Evolutionary conservation across 2,888 invertebrate species (phyloP), one percentile per base, ranked within the genome.

Genomic region (Elegia similella): DNA sequence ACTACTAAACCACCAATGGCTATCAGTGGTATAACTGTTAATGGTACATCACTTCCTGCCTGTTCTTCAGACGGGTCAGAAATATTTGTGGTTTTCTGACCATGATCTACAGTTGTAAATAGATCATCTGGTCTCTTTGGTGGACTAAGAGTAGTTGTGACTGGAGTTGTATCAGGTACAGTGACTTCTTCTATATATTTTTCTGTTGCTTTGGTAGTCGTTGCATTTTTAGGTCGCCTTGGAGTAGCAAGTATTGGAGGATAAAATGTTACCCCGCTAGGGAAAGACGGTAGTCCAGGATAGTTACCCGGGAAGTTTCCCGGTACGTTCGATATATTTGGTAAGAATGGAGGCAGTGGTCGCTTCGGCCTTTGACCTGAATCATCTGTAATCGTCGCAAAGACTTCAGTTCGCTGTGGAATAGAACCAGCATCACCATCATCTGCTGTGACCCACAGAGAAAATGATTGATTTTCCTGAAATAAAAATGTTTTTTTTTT

Each of bases 21-120:
- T 23, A 95, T 90, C 52, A 96, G 87, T 1, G 96, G 95, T 68
- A 96, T 93, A 52, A 96, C 85, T 46, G 95, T 94, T 63, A 94
- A 87, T 44, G 94, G 90, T 47, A 95, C 82, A 64, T 94, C 94
- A 55, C 85, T 78, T 0, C 82, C 77, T 12, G 88, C 73, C 62
- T 88, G 86, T 6, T 91, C 84, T 38, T 92, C 83, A 55, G 83
- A 70, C 8, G 75, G 68, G 42, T 72, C 72, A 6, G 75, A 67
- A 52, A 65, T 80, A 42, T 75, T 78, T 55, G 73, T 77, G 55
- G 75, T 78, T n/a, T 75, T 75, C 42, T 79, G 72, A 38, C 73
- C 71, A 42, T 66, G 58, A 6, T 66, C 63, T 30, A 66, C 57
- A 59, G 69, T 77, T 13, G 73, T 71, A 62, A 79, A 75, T 57